Conservation (phyloP, 2,888 invertebrate genomes). For the Myopa testacea region DNA sequence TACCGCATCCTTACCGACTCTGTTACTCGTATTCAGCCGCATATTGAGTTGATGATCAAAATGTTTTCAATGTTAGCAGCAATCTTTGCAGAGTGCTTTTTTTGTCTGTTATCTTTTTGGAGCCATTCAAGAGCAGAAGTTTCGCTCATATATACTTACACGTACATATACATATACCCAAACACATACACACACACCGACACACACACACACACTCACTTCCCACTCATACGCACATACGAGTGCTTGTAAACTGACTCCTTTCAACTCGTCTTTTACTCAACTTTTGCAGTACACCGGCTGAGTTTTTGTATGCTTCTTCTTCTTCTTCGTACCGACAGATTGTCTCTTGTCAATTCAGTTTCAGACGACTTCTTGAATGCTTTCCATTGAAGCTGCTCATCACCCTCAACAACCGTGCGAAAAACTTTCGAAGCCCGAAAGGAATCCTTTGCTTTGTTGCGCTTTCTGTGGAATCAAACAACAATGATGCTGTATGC, state of each 20-base stretch:
- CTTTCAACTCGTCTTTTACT: conserved; percentile 22
- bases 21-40: not conserved
- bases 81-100: conserved; percentile 6
- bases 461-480: conserved; percentile 33
- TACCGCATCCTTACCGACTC: not conserved
- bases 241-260: conserved; percentile 6
- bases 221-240: not conserved
- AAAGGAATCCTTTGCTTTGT: conserved; percentile 27
- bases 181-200: not conserved
- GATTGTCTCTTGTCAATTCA: conserved; percentile 24
- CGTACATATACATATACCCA: conserved; percentile 6
- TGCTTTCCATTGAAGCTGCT: not conserved
- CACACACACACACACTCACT: not conserved
- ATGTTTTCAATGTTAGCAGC: not conserved
- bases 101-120: not conserved
- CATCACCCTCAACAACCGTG: not conserved
- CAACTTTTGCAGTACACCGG: conserved; percentile 25
- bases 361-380: not conserved
- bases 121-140: not conserved
- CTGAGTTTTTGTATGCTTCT: not conserved
- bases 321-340: not conserved
- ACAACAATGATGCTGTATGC: conserved; percentile 13
- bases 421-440: not conserved
- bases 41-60: not conserved
- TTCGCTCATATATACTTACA: not conserved